Evolutionary conservation across 1,140 invertebrate species (phyloP), one percentile per base, ranked within the genome.

Genomic region (Cydia pomonella): DNA sequence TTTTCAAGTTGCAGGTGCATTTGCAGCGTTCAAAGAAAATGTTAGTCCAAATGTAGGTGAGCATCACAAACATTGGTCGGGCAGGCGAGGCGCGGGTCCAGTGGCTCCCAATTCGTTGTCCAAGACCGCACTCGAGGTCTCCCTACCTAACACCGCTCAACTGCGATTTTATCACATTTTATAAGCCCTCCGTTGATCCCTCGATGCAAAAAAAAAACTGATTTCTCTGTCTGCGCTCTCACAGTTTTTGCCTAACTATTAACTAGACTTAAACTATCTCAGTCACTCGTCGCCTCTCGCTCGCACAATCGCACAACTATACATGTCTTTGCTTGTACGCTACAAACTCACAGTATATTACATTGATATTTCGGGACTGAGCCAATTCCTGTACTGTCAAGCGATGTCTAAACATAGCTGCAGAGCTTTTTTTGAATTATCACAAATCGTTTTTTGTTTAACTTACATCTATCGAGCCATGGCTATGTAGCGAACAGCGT

Each of bases 231-330:
- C 75, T 87, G 83, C 84, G 84, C 81, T 80, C 87, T 87, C 84
- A 88, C 82, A 87, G 83, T 89, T 87, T 91, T 92, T 82, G 84
- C 89, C 91, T 92, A 92, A 90, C 91, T 92, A 92, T 84, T 83
- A 84, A 82, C 91, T 92, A 92, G 80, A 87, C 88, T 92, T 92
- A 92, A 83, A 85, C 83, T 84, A 86, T 79, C 18, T 74, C 78
- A 79, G 72, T 80, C 88, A 87, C 81, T 77, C 88, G 80, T 83
- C 80, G 76, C 75, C 80, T 78, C 75, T 77, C 83, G 76, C 76
- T 81, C 86, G 78, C 76, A 80, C 87, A 79, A 81, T 77, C 80
- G 79, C 80, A 77, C 85, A 76, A 79, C 75, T 80, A 80, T 80
- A 81, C 84, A 84, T 80, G 82, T 84, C 84, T 88, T 84, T 82